phyloP scores from a whole-genome alignment of 2,797 vertebrate genomes.

The Holocentrus rufus region DNA sequence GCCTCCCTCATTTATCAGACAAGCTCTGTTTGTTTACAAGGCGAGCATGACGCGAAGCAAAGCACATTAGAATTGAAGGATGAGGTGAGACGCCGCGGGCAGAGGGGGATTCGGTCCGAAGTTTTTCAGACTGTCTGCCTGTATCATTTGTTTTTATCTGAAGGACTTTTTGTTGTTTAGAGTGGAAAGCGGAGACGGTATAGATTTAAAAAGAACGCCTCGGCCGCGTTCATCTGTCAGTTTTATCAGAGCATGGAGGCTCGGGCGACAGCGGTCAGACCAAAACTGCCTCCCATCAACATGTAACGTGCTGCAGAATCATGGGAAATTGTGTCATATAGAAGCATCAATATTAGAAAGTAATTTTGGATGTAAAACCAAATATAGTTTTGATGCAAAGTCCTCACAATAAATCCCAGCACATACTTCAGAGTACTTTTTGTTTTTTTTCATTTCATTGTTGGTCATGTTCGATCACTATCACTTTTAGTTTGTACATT shows the following conservation, averaged over 20 bases:
- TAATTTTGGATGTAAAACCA: neutral
- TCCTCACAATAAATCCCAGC: neutral
- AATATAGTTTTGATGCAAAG: neutral
- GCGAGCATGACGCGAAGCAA: slow-evolving; percentile 23
- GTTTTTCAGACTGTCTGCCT: slow-evolving; percentile 28
- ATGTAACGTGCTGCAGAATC: neutral
- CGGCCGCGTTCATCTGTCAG: slow-evolving; percentile 14
- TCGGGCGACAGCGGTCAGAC: neutral
- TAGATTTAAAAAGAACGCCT: slow-evolving; percentile 27
- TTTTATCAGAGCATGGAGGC: slow-evolving; percentile 16
- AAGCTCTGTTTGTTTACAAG: slow-evolving; percentile 50
- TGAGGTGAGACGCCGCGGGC: slow-evolving; percentile 42
- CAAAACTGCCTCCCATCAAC: slow-evolving; percentile 2
- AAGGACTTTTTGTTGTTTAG: slow-evolving; percentile 1
- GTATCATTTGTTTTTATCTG: slow-evolving; percentile 35
- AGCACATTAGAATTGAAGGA: slow-evolving; percentile 48
- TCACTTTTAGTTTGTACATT: neutral
- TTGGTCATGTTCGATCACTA: neutral
- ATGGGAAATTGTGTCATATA: neutral
- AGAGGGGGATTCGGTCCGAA: slow-evolving; percentile 11
- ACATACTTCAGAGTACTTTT: neutral
- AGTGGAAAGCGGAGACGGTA: neutral
- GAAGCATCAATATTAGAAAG: neutral
- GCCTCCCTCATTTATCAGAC: slow-evolving; percentile 52
- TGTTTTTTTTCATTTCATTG: neutral